Evolutionary conservation across 53 echinoderm and acorn worm species (phyloP).

Genomic region (Patiria pectinifera): DNA sequence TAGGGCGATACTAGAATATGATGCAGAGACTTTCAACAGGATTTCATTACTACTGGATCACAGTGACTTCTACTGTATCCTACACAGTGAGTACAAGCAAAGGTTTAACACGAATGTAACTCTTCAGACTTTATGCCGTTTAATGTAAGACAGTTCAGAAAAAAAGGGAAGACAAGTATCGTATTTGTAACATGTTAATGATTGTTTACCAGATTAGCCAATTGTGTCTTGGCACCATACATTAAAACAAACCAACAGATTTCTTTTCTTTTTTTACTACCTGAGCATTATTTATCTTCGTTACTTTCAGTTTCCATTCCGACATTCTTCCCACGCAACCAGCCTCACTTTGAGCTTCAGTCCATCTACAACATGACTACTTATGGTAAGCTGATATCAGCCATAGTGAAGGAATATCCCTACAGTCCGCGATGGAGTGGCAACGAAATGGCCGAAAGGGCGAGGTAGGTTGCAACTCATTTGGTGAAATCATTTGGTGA

Average conservation of each 20-base stretch:
- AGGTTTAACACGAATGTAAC: background rate
- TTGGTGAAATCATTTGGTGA: too few relatives aligned
- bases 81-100: constrained; percentile 82
- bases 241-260: background rate
- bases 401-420: constrained; percentile 79
- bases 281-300: background rate
- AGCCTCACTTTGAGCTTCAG: constrained; percentile 95
- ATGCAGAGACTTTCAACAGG: constrained; percentile 83
- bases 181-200: too few relatives aligned
- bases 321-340: constrained; percentile 89
- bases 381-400: constrained; percentile 72
- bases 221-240: background rate
- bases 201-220: background rate
- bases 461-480: constrained; percentile 76
- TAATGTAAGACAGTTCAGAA: background rate
- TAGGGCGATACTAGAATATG: constrained; percentile 90
- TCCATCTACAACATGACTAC: constrained; percentile 86
- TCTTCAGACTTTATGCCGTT: background rate
- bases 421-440: constrained; percentile 99
- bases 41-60: constrained; percentile 83
- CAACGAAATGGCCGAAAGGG: constrained; percentile 98
- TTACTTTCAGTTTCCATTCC: constrained; percentile 82
- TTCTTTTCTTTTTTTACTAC: too few relatives aligned
- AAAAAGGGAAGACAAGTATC: too few relatives aligned
- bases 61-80: constrained; percentile 82